Evolutionary conservation across 2,113 vertebrate genomes (phyloP), one percentile per base, ranked within the genome.

Genomic region (Gorilla gorilla): DNA sequence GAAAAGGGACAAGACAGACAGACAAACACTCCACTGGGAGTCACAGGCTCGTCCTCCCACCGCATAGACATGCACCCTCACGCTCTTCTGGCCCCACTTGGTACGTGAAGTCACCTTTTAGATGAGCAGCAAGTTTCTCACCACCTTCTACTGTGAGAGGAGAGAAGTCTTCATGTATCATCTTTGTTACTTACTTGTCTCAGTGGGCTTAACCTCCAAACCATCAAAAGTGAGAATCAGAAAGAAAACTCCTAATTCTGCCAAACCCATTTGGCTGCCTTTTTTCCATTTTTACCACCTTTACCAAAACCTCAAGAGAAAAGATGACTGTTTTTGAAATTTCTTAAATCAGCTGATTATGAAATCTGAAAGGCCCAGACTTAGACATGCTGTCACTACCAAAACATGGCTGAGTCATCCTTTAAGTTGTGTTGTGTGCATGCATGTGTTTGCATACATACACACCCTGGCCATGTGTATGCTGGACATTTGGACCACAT

Each of bases 271-370:
- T 72, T n/a, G 66, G 48, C 23, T 95, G 61, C 52, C 22, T 88
- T 68, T 92, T 94, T 55, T 45, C 75, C 64, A 57, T 85, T 82
- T 88, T 89, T 72, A 52, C 64, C 57, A 89, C 11, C 22, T 96
- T 90, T 68, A 82, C 57, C 82, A 43, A 92, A 95, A 70, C 23
- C 27, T 73, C 68, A 12, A 80, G 23, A 80, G 70, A 87, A 97
- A 89, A 89, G 25, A 89, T 35, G 25, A 61, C 14, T 76, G 6
- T 94, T 68, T 75, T 94, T 23, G 78, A 32, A 59, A 70, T 57
- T 81, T 81, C 66, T 79, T 70, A 59, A 55, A 22, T 4, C 40
- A 93, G 32, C 32, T 68, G 25, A 73, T 89, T 48, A 48, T 82
- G n/a, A 86, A 90, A 61, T 78, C 81, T 16, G 48, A 66, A 55